Evolutionary conservation across 2,888 invertebrate genomes (phyloP), one percentile per base, ranked within the genome.

Genomic region (Limnephilus lunatus): DNA sequence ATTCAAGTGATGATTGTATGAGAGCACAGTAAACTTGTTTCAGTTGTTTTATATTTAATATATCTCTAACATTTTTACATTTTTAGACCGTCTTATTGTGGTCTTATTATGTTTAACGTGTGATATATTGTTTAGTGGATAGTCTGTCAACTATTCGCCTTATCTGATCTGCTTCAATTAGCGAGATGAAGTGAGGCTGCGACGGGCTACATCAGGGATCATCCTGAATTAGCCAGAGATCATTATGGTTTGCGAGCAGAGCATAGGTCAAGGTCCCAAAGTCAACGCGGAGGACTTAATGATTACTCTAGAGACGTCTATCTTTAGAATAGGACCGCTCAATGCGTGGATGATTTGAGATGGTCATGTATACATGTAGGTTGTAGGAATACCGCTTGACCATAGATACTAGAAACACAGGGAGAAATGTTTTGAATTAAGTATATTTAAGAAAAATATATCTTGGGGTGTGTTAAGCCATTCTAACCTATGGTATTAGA

Each of bases 141-240:
- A 3, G 53, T 53, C 53, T 68, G 68, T 68, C 68, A 68, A 2
- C 7, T 9, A 25, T 68, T 32, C 35, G 83, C 83, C 83, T 83
- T 19, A 83, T 83, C 83, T 83, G 83, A 32, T 83, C 83, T 7
- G 35, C 19, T 25, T 83, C 83, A 83, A 83, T 83, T 83, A 32
- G 35, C 25, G 83, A 25, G 83, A 83, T 83, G 83, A 83, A 39
- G 68, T n/a, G 68, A 68, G 25, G 68, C 25, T 68, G 68, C 68
- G 68, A 25, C n/a, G n/a, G n/a, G 5, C 68, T 7, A 25, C 5
- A 25, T 12, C 5, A 25, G 39, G 83, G 32, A 83, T 83, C 83
- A 39, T 32, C 83, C 32, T 35, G 35, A 83, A 32, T 83, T 15
- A 83, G 32, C 83, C 83, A 35, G 68, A 35, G 83, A 83, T 83